phyloP scores from a whole-genome alignment of 2,797 vertebrate genomes.

The Nasua narica region DNA sequence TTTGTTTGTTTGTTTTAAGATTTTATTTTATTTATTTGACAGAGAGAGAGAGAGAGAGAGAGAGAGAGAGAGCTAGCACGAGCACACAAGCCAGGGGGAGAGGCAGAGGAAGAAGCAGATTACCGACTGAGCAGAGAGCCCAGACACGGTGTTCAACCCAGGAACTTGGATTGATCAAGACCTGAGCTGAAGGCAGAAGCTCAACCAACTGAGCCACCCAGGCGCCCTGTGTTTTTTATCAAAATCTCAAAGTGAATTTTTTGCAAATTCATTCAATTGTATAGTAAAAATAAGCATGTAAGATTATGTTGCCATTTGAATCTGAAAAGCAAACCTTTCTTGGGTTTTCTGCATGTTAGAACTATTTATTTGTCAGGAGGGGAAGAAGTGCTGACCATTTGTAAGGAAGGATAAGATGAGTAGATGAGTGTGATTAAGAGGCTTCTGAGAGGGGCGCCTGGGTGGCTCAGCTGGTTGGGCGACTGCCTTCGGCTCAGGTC shows the following conservation, averaged over 20 bases:
- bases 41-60: background rate
- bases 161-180: background rate
- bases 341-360: background rate
- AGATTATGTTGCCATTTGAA: slow-evolving; percentile 7
- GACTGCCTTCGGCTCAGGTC: too few relatives aligned
- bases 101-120: background rate
- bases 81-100: too few relatives aligned
- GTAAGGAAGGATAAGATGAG: background rate
- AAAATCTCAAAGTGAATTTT: slow-evolving; percentile 4
- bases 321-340: slow-evolving; percentile 1
- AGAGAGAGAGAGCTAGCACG: background rate
- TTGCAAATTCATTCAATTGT: slow-evolving; percentile 3
- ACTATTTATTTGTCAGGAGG: background rate
- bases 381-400: background rate
- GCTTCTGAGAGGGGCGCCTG: background rate
- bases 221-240: background rate
- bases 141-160: too few relatives aligned
- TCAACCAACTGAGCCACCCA: too few relatives aligned
- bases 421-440: background rate
- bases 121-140: background rate
- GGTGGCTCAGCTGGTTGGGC: too few relatives aligned
- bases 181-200: too few relatives aligned
- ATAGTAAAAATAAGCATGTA: slow-evolving; percentile 12
- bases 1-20: background rate
- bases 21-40: background rate